Evolutionary conservation across 2,797 vertebrate genomes (phyloP), one percentile per base, ranked within the genome.

Genomic region (Gobionotothen gibberifrons): DNA sequence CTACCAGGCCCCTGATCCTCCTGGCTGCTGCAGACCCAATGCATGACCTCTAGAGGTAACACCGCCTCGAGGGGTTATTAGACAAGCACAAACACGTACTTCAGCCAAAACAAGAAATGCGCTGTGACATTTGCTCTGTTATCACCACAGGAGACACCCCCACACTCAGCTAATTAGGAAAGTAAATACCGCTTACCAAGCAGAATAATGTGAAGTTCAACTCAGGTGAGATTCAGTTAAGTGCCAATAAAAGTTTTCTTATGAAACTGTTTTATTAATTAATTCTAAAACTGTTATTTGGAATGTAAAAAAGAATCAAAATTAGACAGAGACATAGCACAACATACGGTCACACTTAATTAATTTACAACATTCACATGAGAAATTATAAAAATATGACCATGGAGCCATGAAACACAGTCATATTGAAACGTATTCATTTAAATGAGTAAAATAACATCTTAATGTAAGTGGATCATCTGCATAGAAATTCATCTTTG

Each of bases 1-100:
- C 84, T 85, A 87, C 81, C 81, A 84, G 84, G 69, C 61, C 75
- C 76, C 61, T 82, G 83, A 89, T 90, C 84, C 85, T 85, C 74
- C 60, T 8, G 56, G 66, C 72, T 81, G 75, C 85, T 76, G 81
- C 65, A 68, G 82, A 82, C 81, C 72, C 74, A 79, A 66, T 59
- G 74, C 77, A 8, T 82, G 70, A 89, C 83, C 87, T 87, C 89
- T 72, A 64, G 86, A 87, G 90, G 91, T 84, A 88, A 76, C 71
- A 51, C 69, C 77, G 84, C 86, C 85, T 83, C 14, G 49, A 63
- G 72, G 85, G 74, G 83, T 74, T 79, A 88, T 81, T 75, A 85
- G 80, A 91, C 86, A 79, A 82, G 83, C 85, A 72, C 75, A 86
- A 81, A 89, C 88, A 82, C 3, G 55, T 21, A 61, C 48, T 32